phyloP scores from a whole-genome alignment of 2,888 invertebrate genomes.

The Listrodromus nycthemerus region DNA sequence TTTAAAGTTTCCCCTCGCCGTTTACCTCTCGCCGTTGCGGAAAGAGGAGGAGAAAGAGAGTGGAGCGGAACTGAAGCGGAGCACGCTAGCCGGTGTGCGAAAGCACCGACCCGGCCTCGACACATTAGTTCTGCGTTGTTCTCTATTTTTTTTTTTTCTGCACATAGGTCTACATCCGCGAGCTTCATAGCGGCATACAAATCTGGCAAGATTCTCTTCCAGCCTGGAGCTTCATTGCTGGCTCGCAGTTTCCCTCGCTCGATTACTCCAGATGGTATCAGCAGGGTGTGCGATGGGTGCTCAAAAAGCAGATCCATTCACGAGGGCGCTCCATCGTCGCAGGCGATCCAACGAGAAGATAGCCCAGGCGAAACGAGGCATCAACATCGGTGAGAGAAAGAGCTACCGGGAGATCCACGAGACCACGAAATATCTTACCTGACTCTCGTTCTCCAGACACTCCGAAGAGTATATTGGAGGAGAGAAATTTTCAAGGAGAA shows the following conservation, averaged over 20 bases:
- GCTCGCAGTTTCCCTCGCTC: slow-evolving; percentile 48
- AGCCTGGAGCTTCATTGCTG: slow-evolving; percentile 30
- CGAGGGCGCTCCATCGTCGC: slow-evolving; percentile 13
- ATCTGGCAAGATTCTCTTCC: slow-evolving; percentile 22
- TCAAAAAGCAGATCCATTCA: slow-evolving; percentile 55
- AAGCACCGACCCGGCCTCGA: slow-evolving; percentile 50
- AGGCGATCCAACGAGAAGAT: slow-evolving; percentile 59
- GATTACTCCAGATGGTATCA: slow-evolving; percentile 65
- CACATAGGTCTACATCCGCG: slow-evolving; percentile 16
- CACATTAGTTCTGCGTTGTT: slow-evolving; percentile 47
- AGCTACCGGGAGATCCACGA: slow-evolving; percentile 7
- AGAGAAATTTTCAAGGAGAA: slow-evolving; percentile 44
- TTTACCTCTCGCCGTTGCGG: slow-evolving; percentile 61
- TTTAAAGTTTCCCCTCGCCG: slow-evolving; percentile 74
- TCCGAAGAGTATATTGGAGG: slow-evolving; percentile 3
- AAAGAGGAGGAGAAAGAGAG: neutral
- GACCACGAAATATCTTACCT: slow-evolving; percentile 61
- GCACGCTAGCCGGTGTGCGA: slow-evolving; percentile 44
- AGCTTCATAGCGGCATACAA: neutral
- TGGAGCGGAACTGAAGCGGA: slow-evolving; percentile 15
- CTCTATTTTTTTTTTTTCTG: slow-evolving; percentile 40
- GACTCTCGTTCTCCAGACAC: slow-evolving; percentile 37
- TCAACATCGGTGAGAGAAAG: slow-evolving; percentile 17
- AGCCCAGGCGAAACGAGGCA: slow-evolving; percentile 48
- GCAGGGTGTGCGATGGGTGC: slow-evolving; percentile 43